Conservation (phyloP, 1,140 invertebrate species). For the Metopolophium dirhodum region DNA sequence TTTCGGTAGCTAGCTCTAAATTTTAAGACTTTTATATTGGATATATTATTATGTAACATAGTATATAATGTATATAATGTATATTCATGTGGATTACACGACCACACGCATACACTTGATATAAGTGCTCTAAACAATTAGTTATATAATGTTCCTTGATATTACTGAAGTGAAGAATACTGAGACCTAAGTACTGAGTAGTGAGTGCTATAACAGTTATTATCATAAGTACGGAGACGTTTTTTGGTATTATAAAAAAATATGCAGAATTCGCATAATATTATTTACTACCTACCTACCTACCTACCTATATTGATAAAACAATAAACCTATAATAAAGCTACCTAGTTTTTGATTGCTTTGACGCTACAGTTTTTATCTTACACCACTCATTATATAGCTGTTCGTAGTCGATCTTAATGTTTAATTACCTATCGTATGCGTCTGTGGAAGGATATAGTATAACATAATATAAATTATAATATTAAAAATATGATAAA, state of each 20-base stretch:
- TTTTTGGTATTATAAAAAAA: neutral
- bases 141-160: neutral
- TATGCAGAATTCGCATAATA: neutral
- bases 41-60: neutral
- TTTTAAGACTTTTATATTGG: neutral
- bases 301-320: neutral
- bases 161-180: neutral
- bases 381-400: neutral
- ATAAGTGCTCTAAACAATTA: neutral
- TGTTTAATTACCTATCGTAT: neutral
- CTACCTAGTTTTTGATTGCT: neutral
- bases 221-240: neutral
- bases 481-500: neutral
- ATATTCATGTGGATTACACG: neutral
- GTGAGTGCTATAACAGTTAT: neutral
- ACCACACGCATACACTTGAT: neutral
- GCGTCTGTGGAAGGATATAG: neutral
- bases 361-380: neutral
- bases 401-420: neutral
- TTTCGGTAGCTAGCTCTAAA: neutral
- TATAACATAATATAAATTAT: neutral
- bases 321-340: neutral
- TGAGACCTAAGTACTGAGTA: neutral
- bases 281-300: neutral
- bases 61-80: too few relatives aligned